Evolutionary conservation across 2,797 vertebrate genomes (phyloP).

Genomic region (Enteromius paludinosus): DNA sequence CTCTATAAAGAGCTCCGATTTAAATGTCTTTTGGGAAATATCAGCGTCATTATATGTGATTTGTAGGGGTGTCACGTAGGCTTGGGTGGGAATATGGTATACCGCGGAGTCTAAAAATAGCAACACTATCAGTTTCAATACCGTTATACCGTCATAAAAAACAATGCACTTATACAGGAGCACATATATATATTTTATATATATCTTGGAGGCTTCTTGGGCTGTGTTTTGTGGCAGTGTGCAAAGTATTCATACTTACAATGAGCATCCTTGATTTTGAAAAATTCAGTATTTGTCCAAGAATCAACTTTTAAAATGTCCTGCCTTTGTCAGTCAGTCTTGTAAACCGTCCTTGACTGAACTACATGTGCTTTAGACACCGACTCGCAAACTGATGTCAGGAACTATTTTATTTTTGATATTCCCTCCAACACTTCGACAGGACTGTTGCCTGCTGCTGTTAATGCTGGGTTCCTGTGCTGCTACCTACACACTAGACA

Average conservation of each 20-base stretch:
- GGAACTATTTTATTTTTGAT: neutral
- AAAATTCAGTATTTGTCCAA: neutral
- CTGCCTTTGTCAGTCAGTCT: neutral
- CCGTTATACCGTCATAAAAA: too few species aligned
- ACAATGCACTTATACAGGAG: too few species aligned
- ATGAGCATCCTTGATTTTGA: neutral
- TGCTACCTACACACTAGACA: neutral
- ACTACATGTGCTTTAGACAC: neutral
- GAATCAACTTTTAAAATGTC: neutral
- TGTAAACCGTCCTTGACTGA: neutral
- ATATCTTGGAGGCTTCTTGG: too few species aligned
- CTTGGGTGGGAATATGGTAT: too few species aligned
- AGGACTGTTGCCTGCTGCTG: neutral
- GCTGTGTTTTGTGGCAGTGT: too few species aligned
- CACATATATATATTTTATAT: too few species aligned
- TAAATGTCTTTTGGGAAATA: neutral
- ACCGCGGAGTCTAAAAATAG: too few species aligned
- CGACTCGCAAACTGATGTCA: neutral
- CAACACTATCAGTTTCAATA: too few species aligned
- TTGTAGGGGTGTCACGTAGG: too few species aligned
- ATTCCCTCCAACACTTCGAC: neutral
- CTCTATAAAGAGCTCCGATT: too few species aligned
- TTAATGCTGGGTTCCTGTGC: neutral
- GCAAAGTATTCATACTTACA: neutral
- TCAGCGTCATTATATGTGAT: neutral